Evolutionary conservation across 1,140 invertebrate species (phyloP).

Genomic region (Drosophila kurseongensis): DNA sequence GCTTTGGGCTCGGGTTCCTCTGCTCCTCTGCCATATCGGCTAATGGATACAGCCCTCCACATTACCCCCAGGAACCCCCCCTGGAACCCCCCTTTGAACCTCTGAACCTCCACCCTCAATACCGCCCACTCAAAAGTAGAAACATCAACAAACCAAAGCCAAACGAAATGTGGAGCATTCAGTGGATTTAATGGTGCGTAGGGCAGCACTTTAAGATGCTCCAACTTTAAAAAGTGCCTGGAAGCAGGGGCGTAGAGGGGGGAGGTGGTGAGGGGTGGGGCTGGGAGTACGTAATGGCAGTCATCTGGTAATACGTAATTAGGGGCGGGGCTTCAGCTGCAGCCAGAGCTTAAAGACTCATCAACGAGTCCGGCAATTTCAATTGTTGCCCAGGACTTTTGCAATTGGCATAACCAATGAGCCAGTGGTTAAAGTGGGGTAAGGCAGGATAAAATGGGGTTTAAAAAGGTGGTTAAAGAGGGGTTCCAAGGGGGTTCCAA

Average conservation of each 20-base stretch:
- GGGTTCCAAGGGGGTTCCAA: no score
- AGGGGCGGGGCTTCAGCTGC: slow-evolving; percentile 20
- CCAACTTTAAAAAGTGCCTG: slow-evolving; percentile 30
- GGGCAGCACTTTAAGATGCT: slow-evolving; percentile 53
- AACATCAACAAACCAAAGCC: slow-evolving; percentile 17
- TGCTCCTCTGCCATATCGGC: slow-evolving; percentile 19
- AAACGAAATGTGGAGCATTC: slow-evolving; percentile 58
- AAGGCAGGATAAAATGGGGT: neutral
- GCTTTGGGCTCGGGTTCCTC: neutral
- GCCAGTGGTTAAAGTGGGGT: slow-evolving; percentile 6
- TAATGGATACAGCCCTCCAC: slow-evolving; percentile 48
- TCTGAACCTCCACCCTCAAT: no score
- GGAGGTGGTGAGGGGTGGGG: no score
- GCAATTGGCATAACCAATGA: slow-evolving; percentile 53
- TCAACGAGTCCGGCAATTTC: slow-evolving; percentile 44
- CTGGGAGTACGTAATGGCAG: slow-evolving; percentile 41
- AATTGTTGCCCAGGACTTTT: slow-evolving; percentile 42
- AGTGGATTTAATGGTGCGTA: slow-evolving; percentile 68
- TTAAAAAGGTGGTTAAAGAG: neutral
- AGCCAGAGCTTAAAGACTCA: slow-evolving; percentile 39
- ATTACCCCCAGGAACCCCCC: neutral
- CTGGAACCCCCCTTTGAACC: neutral
- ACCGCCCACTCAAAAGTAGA: slow-evolving; percentile 1
- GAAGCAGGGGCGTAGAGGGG: no score
- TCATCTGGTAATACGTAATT: slow-evolving; percentile 70